Evolutionary conservation across 2,113 vertebrate species (phyloP).

Genomic region (Neomonachus schauinslandi): DNA sequence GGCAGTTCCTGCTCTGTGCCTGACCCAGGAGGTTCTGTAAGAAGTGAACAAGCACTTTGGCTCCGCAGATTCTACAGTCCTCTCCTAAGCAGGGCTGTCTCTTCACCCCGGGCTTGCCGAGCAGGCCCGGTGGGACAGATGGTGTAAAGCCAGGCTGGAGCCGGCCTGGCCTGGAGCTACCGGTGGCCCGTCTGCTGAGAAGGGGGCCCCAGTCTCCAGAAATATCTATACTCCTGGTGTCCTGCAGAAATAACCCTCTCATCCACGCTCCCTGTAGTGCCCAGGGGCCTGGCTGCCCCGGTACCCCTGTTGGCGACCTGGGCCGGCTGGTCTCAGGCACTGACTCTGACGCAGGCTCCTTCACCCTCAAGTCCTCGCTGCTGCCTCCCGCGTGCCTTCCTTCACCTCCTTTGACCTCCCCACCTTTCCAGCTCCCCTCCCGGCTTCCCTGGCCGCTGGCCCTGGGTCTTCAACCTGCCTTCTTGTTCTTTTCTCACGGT

Average conservation of each 20-base stretch:
- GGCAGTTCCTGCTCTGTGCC: not conserved
- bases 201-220: not conserved
- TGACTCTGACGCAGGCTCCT: not conserved
- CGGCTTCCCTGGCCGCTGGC: too few species aligned
- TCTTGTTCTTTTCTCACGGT: not conserved
- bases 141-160: not conserved
- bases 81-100: not conserved
- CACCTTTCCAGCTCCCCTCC: not conserved
- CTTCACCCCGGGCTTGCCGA: not conserved
- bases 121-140: not conserved
- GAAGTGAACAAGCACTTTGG: not conserved
- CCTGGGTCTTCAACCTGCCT: not conserved
- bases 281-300: not conserved
- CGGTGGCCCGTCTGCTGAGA: not conserved
- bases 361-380: not conserved
- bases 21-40: not conserved
- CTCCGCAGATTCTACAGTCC: fast-evolving
- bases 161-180: not conserved
- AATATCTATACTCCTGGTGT: not conserved
- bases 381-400: not conserved
- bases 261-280: not conserved
- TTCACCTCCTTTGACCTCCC: not conserved
- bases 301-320: not conserved
- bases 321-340: too few species aligned
- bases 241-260: not conserved